phyloP scores from a whole-genome alignment of 2,797 vertebrate species.

The Sphenodon punctatus region DNA sequence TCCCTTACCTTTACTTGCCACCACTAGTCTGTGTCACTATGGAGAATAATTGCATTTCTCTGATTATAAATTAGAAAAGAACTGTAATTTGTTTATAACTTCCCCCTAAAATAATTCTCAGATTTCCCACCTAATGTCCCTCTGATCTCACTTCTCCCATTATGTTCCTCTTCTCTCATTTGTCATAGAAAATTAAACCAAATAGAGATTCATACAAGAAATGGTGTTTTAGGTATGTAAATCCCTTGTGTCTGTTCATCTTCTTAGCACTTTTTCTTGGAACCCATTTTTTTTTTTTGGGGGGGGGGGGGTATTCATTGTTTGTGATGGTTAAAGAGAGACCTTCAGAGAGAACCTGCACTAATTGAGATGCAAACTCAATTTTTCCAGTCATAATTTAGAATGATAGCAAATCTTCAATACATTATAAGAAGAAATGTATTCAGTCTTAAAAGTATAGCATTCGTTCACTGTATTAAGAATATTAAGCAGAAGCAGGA shows the following conservation, averaged over 20 bases:
- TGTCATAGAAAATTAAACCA: constrained; percentile 2
- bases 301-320: too few relatives aligned
- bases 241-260: background rate
- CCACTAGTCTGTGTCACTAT: background rate
- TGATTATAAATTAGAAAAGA: background rate
- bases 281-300: background rate
- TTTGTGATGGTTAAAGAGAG: too few relatives aligned
- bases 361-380: background rate
- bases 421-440: background rate
- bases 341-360: background rate
- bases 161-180: constrained; percentile 5
- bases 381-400: background rate
- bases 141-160: background rate
- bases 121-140: background rate
- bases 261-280: background rate
- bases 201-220: background rate
- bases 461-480: background rate
- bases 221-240: background rate
- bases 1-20: background rate
- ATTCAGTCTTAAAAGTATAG: background rate
- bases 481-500: rapidly evolving
- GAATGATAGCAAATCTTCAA: background rate
- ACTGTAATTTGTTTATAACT: constrained; percentile 6
- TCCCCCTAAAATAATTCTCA: constrained; percentile 12
- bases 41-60: constrained; percentile 28